Evolutionary conservation across 30 jellyfish, hydroid and myxozoan genomes (phyloP), one percentile per base, ranked within the genome.

Genomic region (Catostylus mosaicus): DNA sequence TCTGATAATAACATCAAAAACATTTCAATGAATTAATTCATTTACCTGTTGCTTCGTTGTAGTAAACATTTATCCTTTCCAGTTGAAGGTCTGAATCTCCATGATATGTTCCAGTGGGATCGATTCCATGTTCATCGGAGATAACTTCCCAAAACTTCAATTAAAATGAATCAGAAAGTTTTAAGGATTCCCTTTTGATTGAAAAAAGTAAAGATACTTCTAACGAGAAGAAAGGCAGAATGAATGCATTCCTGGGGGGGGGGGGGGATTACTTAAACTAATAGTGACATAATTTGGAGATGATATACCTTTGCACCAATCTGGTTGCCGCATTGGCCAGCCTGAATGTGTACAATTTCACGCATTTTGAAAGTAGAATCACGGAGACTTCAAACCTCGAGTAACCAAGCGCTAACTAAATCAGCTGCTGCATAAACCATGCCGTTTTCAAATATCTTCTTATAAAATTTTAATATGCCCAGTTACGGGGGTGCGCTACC

Each of bases 271-370:
- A n/a, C n/a, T n/a, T 19, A 19, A 46, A 19, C 60, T 46, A 54
- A 6, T 54, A 30, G n/a, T 54, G 67, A 54, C 2, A n/a, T n/a
- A 40, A 40, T 40, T 7, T 40, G 7, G 54, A 40, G 14, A 14
- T 5, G 1, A 62, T 24, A 10, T 88, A 94, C 99, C 97, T 94
- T 94, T 56, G 99, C 97, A 37, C 99, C 99, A 75, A 94, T 89
- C 81, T 94, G 99, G 97, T 94, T 94, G 30, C 99, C 99, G 62
- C 99, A 94, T 76, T 94, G 99, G 2, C 99, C 99, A 71, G 97
- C 97, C 84, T 94, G 99, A 37, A 94, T 76, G 84, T 94, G 99
- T 46, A 94, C 99, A 35, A 94, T 87, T 80, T 94, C 99, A 60
- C 99, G 79, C 99, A 94, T 94, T 14, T 40, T 40, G 7, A 54